These are phyloP conservation scores for Leptogaster cylindrica DNA, from an alignment of 2,888 invertebrate species.

Conservation along the genomic window DNA sequence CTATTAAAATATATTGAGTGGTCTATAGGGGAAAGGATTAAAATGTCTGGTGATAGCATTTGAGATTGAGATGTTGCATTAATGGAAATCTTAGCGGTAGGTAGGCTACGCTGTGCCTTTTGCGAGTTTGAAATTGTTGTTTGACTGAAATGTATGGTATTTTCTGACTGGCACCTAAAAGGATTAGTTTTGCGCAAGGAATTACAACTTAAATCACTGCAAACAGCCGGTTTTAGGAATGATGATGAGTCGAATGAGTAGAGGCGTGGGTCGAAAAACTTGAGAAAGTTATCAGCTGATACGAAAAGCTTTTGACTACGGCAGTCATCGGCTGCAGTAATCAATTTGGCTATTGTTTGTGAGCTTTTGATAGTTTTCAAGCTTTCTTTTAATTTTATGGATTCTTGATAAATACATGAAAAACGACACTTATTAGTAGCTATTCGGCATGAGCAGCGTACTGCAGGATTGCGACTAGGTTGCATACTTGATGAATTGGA, in stretches of 20 bases:
- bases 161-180: not conserved
- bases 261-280: not conserved
- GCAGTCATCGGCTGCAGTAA: not conserved
- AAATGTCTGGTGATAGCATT: slow-evolving; percentile 11
- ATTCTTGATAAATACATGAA: slow-evolving; percentile 56
- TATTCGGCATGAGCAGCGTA: too few species aligned
- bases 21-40: not conserved
- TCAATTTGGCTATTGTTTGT: not conserved
- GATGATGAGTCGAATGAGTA: slow-evolving; percentile 40
- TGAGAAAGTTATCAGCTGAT: slow-evolving; percentile 30
- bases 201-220: not conserved
- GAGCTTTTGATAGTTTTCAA: not conserved
- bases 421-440: slow-evolving; percentile 61
- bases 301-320: not conserved
- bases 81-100: slow-evolving; percentile 33
- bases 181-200: not conserved
- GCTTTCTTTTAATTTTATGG: slow-evolving; percentile 26
- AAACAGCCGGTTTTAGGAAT: slow-evolving; percentile 9
- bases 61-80: slow-evolving; percentile 47
- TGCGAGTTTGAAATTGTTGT: not conserved
- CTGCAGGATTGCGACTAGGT: too few species aligned
- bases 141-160: slow-evolving; percentile 12
- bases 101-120: slow-evolving; percentile 7
- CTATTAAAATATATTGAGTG: not conserved
- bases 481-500: not conserved